phyloP scores from a whole-genome alignment of 2,888 invertebrate species.

The Ashinkailepas kermadecensis region DNA sequence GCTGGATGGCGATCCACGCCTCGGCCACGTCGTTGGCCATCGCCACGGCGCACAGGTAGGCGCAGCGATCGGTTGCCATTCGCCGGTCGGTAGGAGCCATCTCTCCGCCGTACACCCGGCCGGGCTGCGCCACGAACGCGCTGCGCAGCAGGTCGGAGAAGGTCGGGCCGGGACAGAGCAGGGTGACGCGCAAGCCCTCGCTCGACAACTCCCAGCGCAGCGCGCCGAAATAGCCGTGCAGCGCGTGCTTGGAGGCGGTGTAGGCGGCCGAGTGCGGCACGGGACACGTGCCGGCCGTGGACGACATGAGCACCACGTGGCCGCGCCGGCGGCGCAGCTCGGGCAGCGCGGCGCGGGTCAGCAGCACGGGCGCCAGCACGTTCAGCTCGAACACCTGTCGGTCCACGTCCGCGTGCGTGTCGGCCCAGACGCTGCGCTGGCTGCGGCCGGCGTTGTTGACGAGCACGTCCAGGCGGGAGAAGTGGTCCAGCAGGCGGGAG shows the following conservation, averaged over 20 bases:
- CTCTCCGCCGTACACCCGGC: slow-evolving; percentile 46
- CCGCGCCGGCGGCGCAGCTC: slow-evolving; percentile 55
- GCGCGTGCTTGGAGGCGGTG: slow-evolving; percentile 59
- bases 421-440: slow-evolving; percentile 64
- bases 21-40: slow-evolving; percentile 51
- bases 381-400: slow-evolving; percentile 66
- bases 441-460: slow-evolving; percentile 75
- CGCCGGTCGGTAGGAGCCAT: slow-evolving; percentile 39
- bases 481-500: slow-evolving; percentile 55
- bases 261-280: slow-evolving; percentile 36
- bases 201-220: slow-evolving; percentile 54
- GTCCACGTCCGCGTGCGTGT: slow-evolving; percentile 63
- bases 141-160: slow-evolving; percentile 60
- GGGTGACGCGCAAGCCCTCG: slow-evolving; percentile 55
- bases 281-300: slow-evolving; percentile 60
- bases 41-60: slow-evolving; percentile 46
- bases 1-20: slow-evolving; percentile 62
- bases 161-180: slow-evolving; percentile 69
- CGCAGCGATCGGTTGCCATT: slow-evolving; percentile 49
- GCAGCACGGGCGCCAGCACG: slow-evolving; percentile 61
- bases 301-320: slow-evolving; percentile 66
- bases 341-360: slow-evolving; percentile 59
- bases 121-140: slow-evolving; percentile 57
- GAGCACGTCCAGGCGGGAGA: slow-evolving; percentile 64
- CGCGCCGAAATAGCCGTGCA: slow-evolving; percentile 67